A percentile compares a stretch with the other conserved stretches of the same genome.
These are phyloP conservation scores for Theretra japonica DNA, from an alignment of 2,888 invertebrate genomes.

Conservation along the genomic window DNA sequence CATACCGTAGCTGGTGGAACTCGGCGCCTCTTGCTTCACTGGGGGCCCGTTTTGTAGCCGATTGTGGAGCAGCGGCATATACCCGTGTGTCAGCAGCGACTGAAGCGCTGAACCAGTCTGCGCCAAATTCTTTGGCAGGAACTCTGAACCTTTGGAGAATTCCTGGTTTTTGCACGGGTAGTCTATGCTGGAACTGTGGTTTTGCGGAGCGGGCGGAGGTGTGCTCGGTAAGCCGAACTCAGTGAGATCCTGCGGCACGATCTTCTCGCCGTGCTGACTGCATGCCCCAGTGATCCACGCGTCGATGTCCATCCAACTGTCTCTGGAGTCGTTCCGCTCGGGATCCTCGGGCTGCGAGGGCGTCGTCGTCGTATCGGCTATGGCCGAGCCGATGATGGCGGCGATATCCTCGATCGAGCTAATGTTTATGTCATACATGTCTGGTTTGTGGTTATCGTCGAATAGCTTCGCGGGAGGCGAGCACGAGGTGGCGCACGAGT, in stretches of 20 bases:
- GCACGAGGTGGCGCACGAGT: constrained; percentile 83
- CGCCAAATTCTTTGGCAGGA: constrained; percentile 77
- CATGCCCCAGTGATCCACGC: constrained; percentile 94
- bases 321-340: constrained; percentile 88
- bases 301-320: constrained; percentile 95
- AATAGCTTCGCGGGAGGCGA: constrained; percentile 80
- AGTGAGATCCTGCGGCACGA: constrained; percentile 87
- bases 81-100: constrained; percentile 90
- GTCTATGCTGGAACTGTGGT: constrained; percentile 81
- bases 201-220: constrained; percentile 83
- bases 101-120: constrained; percentile 90
- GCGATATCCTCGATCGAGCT: constrained; percentile 93
- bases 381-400: constrained; percentile 94
- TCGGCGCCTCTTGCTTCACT: constrained; percentile 89
- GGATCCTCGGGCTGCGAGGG: constrained; percentile 90
- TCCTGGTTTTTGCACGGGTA: constrained; percentile 78
- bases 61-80: constrained; percentile 92
- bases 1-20: constrained; percentile 90
- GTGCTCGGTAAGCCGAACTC: constrained; percentile 88
- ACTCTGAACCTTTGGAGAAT: constrained; percentile 78
- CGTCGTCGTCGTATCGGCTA: constrained; percentile 94
- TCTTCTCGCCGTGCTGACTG: constrained; percentile 88
- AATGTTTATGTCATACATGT: constrained; percentile 90
- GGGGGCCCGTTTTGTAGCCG: constrained; percentile 91
- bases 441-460: constrained; percentile 82